Base-by-base conservation (phyloP, 2,113 vertebrate species). In the Riparia riparia region DNA sequence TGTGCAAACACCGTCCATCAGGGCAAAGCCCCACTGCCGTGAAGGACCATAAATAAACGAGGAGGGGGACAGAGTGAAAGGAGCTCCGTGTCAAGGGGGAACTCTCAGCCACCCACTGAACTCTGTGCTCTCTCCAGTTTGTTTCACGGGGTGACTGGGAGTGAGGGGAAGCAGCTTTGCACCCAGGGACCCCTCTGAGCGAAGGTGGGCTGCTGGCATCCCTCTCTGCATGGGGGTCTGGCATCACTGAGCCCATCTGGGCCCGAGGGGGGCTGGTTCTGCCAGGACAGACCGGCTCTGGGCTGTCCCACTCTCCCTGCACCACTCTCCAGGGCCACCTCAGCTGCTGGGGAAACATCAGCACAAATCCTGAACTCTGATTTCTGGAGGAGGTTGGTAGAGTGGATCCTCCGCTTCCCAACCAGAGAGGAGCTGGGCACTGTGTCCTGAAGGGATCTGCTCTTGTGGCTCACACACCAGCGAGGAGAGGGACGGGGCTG, bases 11-110 rank as follows among this genome's bases (percentile, higher is more conserved):
- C n/a, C 0, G 54, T 86, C 86, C 60, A 31, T 86, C 79, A 69
- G 79, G n/a, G 73, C 0, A 1, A 87, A 83, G 92, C 73, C 28
- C 0, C 1, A 31, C 61, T 0, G 19, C 1, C 0, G 29, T 32
- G 45, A 69, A 81, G 57, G 61, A n/a, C 41, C 79, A 86, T 58
- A 80, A 91, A 95, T 86, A 86, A 93, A 77, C 0, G 17, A 63
- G 51, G 51, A 72, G 57, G 64, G 66, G 63, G 87, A 56, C 31
- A 49, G 56, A 92, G 57, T 34, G 47, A 54, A 66, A 80, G 0
- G 3, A 95, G 50, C 18, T 28, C 42, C 1, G 4, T 78, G 51
- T 58, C 4, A 1, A 54, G 58, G 79, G 24, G 29, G 79, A 92
- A 6, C 50, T 19, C 2, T 68, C 82, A 88, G 25, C 14, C 1